A percentile compares a stretch with the other conserved stretches of the same genome.
Evolutionary conservation across 2,797 vertebrate species (phyloP).

Genomic region (Myoxocephalus aenaeus): DNA sequence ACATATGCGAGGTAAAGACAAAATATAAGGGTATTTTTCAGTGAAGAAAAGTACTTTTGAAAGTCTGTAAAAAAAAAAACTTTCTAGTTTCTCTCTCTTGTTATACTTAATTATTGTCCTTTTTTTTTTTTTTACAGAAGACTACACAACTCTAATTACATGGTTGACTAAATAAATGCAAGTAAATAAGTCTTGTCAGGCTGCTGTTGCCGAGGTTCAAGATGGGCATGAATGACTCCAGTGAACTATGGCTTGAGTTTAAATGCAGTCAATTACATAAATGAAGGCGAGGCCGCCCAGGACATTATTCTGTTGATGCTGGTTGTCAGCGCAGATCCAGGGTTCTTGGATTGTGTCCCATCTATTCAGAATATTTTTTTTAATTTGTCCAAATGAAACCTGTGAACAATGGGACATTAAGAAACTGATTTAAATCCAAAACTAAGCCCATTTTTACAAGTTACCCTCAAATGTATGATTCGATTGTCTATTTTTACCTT

Average conservation of each 20-base stretch:
- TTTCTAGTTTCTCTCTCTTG: slow-evolving; percentile 23
- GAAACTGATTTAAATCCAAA: too few relatives aligned
- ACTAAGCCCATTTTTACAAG: too few relatives aligned
- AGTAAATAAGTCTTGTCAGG: slow-evolving; percentile 39
- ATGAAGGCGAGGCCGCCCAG: neutral
- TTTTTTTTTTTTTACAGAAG: slow-evolving; percentile 1
- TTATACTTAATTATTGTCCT: slow-evolving; percentile 38
- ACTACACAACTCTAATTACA: slow-evolving; percentile 58
- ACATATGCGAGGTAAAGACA: slow-evolving; percentile 12
- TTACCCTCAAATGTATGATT: neutral
- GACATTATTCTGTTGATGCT: neutral
- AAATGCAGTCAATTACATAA: neutral
- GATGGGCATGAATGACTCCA: slow-evolving; percentile 36
- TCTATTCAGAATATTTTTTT: neutral
- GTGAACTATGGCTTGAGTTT: slow-evolving; percentile 16
- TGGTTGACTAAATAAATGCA: slow-evolving; percentile 57
- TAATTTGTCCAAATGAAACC: neutral
- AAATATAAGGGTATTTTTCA: slow-evolving; percentile 10
- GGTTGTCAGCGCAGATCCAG: neutral
- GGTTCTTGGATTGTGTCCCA: neutral
- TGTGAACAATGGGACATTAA: neutral
- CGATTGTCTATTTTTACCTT: neutral
- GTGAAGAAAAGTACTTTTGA: neutral
- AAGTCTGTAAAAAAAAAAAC: slow-evolving; percentile 5
- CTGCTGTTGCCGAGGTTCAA: slow-evolving; percentile 34